phyloP scores from a whole-genome alignment of 2,888 invertebrate species.

The Tenthredo livida region DNA sequence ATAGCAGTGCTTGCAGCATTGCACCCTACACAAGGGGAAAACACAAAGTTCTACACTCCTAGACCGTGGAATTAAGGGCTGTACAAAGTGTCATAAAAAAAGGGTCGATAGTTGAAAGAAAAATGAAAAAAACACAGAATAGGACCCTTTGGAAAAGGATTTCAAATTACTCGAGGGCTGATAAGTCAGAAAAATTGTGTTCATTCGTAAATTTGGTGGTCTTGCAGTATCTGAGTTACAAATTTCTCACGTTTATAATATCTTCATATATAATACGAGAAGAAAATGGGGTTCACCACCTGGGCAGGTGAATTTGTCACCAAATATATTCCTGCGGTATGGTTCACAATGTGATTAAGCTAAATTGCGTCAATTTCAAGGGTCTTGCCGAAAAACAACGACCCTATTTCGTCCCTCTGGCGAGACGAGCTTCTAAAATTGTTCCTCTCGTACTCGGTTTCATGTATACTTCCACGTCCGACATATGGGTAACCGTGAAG shows the following conservation, averaged over 20 bases:
- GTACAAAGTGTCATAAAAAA: slow-evolving; percentile 19
- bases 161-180: background rate
- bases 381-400: slow-evolving; percentile 45
- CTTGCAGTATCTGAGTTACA: background rate
- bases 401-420: slow-evolving; percentile 32
- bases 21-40: background rate
- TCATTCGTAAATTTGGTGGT: background rate
- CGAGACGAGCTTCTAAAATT: slow-evolving; percentile 17
- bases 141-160: background rate
- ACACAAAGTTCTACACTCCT: slow-evolving; percentile 30
- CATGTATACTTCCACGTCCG: background rate
- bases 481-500: background rate
- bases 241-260: background rate
- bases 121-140: background rate
- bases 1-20: slow-evolving; percentile 13
- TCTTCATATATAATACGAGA: background rate
- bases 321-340: slow-evolving; percentile 12
- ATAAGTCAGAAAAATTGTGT: background rate
- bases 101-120: background rate
- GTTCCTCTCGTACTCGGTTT: background rate
- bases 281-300: background rate
- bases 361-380: slow-evolving; percentile 43
- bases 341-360: background rate
- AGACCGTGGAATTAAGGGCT: slow-evolving; percentile 12
- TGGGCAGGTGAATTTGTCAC: slow-evolving; percentile 13